Conservation (phyloP, 2,113 vertebrate species). For the Perca schrenkii region DNA sequence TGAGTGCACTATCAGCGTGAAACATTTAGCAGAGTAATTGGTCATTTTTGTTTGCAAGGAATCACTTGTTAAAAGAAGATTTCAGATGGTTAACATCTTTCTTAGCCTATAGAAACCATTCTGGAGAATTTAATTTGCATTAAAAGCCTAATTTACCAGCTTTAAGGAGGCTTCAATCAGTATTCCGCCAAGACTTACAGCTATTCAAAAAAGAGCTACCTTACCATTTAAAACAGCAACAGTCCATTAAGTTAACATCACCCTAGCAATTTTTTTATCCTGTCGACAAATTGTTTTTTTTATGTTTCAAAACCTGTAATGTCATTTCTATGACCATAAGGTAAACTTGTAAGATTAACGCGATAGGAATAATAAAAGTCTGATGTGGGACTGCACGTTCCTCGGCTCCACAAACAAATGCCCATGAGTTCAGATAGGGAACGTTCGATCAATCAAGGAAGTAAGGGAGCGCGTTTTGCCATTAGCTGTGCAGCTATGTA, state of each 20-base stretch:
- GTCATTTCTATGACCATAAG: neutral
- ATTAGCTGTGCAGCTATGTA: constrained; percentile 29
- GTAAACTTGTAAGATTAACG: neutral
- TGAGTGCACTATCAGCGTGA: neutral
- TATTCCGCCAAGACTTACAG: neutral
- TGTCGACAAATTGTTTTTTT: neutral
- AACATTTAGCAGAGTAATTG: constrained; percentile 9
- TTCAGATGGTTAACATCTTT: constrained; percentile 5
- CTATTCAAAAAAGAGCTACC: constrained; percentile 18
- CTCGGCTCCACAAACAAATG: constrained; percentile 22
- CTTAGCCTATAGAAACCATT: constrained; percentile 7
- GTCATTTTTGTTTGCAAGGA: constrained; percentile 1
- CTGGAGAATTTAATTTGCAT: constrained; percentile 15
- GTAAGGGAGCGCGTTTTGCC: constrained; percentile 31
- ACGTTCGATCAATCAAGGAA: constrained; percentile 34
- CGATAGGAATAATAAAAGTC: constrained; percentile 34
- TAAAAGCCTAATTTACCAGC: constrained; percentile 24
- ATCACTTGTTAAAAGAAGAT: constrained; percentile 5
- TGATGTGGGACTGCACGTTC: constrained; percentile 14
- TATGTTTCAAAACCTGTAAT: neutral
- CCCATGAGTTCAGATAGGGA: constrained; percentile 35
- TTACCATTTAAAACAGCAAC: constrained; percentile 14
- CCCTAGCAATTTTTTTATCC: neutral
- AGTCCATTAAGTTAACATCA: neutral
- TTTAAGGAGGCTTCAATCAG: constrained; percentile 12